phyloP scores from a whole-genome alignment of 2,888 invertebrate species.

The Pecten maximus region DNA sequence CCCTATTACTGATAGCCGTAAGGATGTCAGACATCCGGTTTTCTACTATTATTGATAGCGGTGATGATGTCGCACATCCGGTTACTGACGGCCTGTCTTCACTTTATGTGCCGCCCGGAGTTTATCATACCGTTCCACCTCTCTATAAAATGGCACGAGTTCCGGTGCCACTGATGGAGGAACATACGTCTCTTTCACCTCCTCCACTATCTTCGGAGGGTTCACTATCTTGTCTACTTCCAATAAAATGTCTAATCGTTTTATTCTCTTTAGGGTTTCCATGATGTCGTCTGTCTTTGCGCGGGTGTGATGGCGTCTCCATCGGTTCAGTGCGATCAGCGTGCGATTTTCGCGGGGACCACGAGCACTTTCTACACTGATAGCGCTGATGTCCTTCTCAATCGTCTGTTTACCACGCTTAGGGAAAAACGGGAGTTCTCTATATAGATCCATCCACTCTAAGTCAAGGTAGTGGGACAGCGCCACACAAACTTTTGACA shows the following conservation, averaged over 20 bases:
- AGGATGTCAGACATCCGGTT: no score
- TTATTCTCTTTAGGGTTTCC: slow-evolving; percentile 67
- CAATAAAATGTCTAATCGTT: slow-evolving; percentile 64
- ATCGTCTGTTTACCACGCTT: slow-evolving; percentile 73
- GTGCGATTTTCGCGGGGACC: slow-evolving; percentile 64
- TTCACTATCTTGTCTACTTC: slow-evolving; percentile 68
- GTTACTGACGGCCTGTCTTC: slow-evolving; percentile 35
- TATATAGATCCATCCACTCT: slow-evolving; percentile 77
- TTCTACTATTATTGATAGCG: no score
- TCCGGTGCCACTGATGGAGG: slow-evolving; percentile 70
- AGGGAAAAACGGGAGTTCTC: slow-evolving; percentile 76
- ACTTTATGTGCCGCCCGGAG: slow-evolving; percentile 66
- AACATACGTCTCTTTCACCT: slow-evolving; percentile 65
- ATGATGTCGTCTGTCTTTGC: slow-evolving; percentile 75
- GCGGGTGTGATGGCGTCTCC: slow-evolving; percentile 77
- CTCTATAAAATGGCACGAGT: slow-evolving; percentile 73
- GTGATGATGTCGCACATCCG: no score
- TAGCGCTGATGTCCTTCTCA: slow-evolving; percentile 74
- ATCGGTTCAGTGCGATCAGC: slow-evolving; percentile 68
- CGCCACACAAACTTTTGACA: slow-evolving; percentile 71
- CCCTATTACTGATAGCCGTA: no score
- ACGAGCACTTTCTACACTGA: slow-evolving; percentile 65
- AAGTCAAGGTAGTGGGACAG: slow-evolving; percentile 68
- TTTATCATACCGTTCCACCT: slow-evolving; percentile 75
- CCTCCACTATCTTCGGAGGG: slow-evolving; percentile 65